Conservation (phyloP, 2,888 invertebrate species). For the Hoplodrina ambigua region DNA sequence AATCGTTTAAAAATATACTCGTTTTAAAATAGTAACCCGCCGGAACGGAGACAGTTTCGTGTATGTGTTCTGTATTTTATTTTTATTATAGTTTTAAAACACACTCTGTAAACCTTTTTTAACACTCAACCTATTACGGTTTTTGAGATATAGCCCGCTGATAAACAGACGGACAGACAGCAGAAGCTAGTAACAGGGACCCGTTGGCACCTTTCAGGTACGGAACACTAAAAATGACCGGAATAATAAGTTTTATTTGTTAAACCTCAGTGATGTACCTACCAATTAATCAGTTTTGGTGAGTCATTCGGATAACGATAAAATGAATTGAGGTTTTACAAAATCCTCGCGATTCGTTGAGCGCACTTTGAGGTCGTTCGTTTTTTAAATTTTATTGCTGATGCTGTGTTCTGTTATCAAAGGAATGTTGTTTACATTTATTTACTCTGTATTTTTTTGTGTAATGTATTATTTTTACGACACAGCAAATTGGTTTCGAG, state of each 20-base stretch:
- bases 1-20: no score
- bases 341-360: slow-evolving; percentile 48
- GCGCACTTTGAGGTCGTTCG: slow-evolving; percentile 42
- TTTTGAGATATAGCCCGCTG: no score
- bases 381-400: slow-evolving; percentile 55
- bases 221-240: neutral
- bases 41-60: no score
- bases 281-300: slow-evolving; percentile 59
- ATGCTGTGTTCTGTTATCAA: slow-evolving; percentile 42
- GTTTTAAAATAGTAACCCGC: no score
- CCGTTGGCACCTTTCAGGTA: no score
- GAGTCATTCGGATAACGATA: slow-evolving; percentile 58
- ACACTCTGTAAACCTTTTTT: no score
- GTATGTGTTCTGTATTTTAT: no score
- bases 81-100: no score
- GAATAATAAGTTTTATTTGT: slow-evolving; percentile 40
- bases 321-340: slow-evolving; percentile 57
- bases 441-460: slow-evolving; percentile 24
- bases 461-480: slow-evolving; percentile 17
- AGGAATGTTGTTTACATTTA: slow-evolving; percentile 32
- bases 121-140: no score
- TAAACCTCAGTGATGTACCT: slow-evolving; percentile 32
- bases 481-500: slow-evolving; percentile 5
- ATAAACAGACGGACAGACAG: no score
- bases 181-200: no score